Percentiles rank a stretch among this genome's conserved stretches.
These are phyloP conservation scores for Rhombomys opimus DNA, from an alignment of 2,113 vertebrate species.

Conservation along the genomic window DNA sequence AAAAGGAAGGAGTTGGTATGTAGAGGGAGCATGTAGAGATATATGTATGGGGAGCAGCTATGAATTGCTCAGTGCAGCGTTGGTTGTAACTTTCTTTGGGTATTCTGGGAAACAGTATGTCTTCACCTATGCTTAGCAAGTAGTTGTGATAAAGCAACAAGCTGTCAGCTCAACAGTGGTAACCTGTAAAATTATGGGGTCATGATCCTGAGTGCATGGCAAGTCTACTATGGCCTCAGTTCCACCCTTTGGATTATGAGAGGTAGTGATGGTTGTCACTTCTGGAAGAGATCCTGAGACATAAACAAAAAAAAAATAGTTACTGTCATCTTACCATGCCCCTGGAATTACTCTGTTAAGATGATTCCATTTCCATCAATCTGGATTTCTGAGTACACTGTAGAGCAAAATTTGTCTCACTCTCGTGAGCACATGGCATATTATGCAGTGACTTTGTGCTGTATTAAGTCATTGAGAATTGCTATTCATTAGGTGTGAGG, in stretches of 20 bases:
- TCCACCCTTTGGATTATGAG: not conserved
- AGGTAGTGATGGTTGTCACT: not conserved
- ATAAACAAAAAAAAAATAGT: rapidly evolving
- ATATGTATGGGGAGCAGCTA: not conserved
- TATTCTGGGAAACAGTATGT: not conserved
- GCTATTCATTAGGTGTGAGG: not conserved
- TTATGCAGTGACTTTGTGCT: not conserved
- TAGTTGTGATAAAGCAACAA: not conserved
- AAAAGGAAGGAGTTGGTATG: not conserved
- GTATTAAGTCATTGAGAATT: not conserved
- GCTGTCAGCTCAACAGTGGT: not conserved
- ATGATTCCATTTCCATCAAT: rapidly evolving
- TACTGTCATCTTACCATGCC: not conserved
- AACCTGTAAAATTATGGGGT: not conserved
- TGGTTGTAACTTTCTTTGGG: not conserved
- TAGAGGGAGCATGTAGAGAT: not conserved
- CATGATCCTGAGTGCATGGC: too few species aligned
- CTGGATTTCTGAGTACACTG: too few species aligned
- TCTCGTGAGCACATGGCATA: rapidly evolving
- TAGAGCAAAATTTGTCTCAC: not conserved
- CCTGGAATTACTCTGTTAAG: not conserved
- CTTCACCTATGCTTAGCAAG: not conserved
- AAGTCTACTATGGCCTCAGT: not conserved
- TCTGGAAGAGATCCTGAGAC: not conserved
- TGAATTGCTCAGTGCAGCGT: not conserved